A percentile compares a stretch with the other conserved stretches of the same genome.
Conservation (phyloP, 2,113 vertebrate genomes). For the Dipodomys merriami region DNA sequence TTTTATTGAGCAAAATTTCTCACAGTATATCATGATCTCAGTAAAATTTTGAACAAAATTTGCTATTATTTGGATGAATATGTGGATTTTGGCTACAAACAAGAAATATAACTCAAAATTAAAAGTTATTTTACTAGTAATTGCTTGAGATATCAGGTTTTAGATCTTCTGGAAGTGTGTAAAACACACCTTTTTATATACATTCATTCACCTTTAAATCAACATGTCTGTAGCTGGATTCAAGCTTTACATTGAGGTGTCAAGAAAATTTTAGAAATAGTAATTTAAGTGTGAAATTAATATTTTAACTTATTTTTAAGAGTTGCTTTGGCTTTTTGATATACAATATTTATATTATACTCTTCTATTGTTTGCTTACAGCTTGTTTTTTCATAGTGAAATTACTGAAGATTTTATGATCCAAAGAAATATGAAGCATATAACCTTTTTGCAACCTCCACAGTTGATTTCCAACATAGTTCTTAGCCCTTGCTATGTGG, state of each 20-base stretch:
- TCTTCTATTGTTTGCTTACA: conserved; percentile 36
- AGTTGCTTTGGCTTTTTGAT: conserved; percentile 43
- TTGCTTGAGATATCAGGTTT: conserved; percentile 23
- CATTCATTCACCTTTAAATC: conserved; percentile 49
- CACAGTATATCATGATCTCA: no score
- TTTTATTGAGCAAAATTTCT: not conserved
- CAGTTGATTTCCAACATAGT: no score
- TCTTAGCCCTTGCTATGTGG: conserved; percentile 41
- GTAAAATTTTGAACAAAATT: conserved; percentile 21
- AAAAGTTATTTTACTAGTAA: conserved; percentile 60
- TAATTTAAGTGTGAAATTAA: not conserved
- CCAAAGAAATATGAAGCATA: not conserved
- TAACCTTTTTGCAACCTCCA: no score
- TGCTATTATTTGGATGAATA: conserved; percentile 5
- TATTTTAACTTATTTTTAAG: not conserved
- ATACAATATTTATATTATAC: not conserved
- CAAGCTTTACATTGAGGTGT: conserved; percentile 10
- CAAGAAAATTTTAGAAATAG: not conserved
- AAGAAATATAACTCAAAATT: conserved; percentile 43
- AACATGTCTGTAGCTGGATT: not conserved
- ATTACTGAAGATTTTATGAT: conserved; percentile 53
- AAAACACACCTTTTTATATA: conserved; percentile 28
- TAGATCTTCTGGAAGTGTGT: conserved; percentile 3
- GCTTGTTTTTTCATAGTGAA: not conserved
- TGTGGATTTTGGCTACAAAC: conserved; percentile 54